These are phyloP conservation scores for Chaunax sp. DNA, from an alignment of 2,797 vertebrate species.

Conservation along the genomic window DNA sequence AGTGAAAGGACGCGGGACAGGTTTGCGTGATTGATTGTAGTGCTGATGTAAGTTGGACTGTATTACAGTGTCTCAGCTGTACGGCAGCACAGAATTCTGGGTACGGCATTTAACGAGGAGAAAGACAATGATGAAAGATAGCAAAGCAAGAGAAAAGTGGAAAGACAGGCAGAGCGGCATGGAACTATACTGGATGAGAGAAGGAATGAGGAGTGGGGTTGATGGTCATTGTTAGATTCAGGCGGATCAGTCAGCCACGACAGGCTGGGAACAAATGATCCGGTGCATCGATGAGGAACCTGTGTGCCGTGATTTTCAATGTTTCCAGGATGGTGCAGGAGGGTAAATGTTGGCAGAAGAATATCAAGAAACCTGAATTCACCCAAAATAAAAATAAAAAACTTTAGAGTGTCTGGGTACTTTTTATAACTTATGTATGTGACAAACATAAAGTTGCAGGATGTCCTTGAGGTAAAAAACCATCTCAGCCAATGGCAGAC, in stretches of 20 bases:
- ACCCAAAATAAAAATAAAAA: conserved; percentile 2
- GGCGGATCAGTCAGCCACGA: conserved; percentile 63
- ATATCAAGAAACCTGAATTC: conserved; percentile 17
- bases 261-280: conserved; percentile 54
- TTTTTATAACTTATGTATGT: conserved; percentile 20
- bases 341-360: conserved; percentile 28
- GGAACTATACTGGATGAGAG: neutral
- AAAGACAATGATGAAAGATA: conserved; percentile 15
- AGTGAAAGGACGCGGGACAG: conserved; percentile 49
- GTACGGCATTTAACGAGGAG: conserved; percentile 47
- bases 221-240: conserved; percentile 61
- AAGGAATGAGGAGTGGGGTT: conserved; percentile 15
- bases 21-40: conserved; percentile 74
- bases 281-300: conserved; percentile 37
- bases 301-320: conserved; percentile 14
- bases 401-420: neutral
- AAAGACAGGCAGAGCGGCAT: conserved; percentile 16
- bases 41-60: conserved; percentile 66
- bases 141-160: conserved; percentile 11
- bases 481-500: conserved; percentile 1
- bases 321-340: conserved; percentile 19
- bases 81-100: conserved; percentile 55
- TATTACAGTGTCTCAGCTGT: conserved; percentile 55
- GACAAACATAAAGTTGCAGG: conserved; percentile 24
- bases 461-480: conserved; percentile 27